Conservation (phyloP, 2,888 invertebrate genomes). For the Apodemia mormo region DNA sequence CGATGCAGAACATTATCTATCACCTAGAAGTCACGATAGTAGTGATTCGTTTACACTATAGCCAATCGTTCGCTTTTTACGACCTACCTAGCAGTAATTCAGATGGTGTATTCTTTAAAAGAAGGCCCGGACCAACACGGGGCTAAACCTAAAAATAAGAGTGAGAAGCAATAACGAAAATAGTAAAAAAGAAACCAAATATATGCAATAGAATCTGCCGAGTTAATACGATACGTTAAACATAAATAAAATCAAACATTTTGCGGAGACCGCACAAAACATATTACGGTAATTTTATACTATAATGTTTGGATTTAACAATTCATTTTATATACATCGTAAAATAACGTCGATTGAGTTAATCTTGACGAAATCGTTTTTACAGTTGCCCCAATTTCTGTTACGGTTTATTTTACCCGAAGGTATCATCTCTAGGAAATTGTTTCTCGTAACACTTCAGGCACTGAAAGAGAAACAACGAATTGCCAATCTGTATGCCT, state of each 20-base stretch:
- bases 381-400: slow-evolving; percentile 68
- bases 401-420: slow-evolving; percentile 74
- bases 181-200: background rate
- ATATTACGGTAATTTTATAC: slow-evolving; percentile 19
- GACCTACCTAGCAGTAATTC: too few relatives aligned
- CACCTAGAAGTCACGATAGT: too few relatives aligned
- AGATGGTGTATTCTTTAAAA: too few relatives aligned
- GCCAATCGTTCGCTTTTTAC: too few relatives aligned
- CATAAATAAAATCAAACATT: slow-evolving; percentile 4
- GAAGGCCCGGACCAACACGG: too few relatives aligned
- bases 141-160: too few relatives aligned
- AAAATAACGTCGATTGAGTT: slow-evolving; percentile 57
- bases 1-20: too few relatives aligned
- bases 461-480: slow-evolving; percentile 53
- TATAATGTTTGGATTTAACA: slow-evolving; percentile 22
- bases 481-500: slow-evolving; percentile 40
- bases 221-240: background rate
- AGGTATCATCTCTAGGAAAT: slow-evolving; percentile 74
- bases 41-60: too few relatives aligned
- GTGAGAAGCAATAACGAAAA: too few relatives aligned
- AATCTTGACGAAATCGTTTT: slow-evolving; percentile 74
- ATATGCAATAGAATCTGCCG: background rate
- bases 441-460: slow-evolving; percentile 67
- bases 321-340: slow-evolving; percentile 31
- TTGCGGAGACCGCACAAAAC: background rate